Evolutionary conservation across 2,113 vertebrate species (phyloP), one percentile per base, ranked within the genome.

Genomic region (Ophiodon elongatus): DNA sequence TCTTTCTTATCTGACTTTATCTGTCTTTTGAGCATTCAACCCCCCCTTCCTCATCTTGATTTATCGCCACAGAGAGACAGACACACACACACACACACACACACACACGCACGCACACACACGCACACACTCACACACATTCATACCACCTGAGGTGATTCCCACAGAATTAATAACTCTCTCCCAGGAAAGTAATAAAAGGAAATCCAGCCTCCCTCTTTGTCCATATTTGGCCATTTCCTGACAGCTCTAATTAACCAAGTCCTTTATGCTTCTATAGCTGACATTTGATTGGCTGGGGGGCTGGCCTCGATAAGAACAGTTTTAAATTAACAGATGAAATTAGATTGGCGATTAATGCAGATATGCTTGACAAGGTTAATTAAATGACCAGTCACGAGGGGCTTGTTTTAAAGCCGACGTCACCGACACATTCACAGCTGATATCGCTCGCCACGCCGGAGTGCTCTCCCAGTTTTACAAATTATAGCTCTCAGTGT

Each of bases 251-350:
- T 92, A 94, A 93, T 94, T 94, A 94, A 94, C 77, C 50, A 79
- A 86, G 89, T 92, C 86, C 84, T 89, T 85, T 73, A 76, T 82
- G 79, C 71, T 52, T 80, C 78, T 56, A 64, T 76, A 83, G 11
- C 85, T 93, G 92, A 92, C 91, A 94, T 91, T 82, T 92, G 90
- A 94, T 92, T 93, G 91, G 93, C 92, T 90, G 77, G 90, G 89
- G 90, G 89, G 73, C 75, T 87, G 93, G 92, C 86, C 92, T 90
- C 71, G 89, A 93, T 93, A 92, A 85, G 68, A 81, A 73, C 21
- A 54, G 65, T 88, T 92, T 93, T 94, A 94, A 94, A 93, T 93
- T 89, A 94, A 93, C 91, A 91, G 89, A 89, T 91, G 82, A 90
- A 94, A 94, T 92, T 92, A 93, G 91, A 91, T 87, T 43, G 75